Percentiles rank a stretch among this genome's conserved stretches.
Conservation (phyloP, 2,888 invertebrate species). For the Polymixis lichenea region DNA sequence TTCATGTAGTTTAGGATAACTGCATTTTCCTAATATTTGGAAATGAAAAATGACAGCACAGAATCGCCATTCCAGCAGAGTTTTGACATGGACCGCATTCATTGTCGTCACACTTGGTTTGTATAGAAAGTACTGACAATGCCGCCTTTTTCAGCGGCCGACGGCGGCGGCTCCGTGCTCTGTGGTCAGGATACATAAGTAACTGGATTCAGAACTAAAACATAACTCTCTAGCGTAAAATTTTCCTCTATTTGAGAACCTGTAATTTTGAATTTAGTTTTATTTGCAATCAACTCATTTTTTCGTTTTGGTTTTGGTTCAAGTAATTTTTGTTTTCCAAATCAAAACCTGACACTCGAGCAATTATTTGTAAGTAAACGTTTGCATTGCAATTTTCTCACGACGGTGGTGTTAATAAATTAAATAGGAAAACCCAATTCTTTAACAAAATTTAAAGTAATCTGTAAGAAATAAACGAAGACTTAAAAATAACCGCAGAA, state of each 20-base stretch:
- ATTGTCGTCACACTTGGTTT: background rate
- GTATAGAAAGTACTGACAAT: background rate
- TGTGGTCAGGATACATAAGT: background rate
- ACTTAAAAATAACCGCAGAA: background rate
- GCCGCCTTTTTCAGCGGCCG: background rate
- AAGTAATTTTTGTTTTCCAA: background rate
- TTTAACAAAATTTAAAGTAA: background rate
- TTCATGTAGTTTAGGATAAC: background rate
- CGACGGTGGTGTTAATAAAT: background rate
- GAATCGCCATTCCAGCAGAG: too few species aligned
- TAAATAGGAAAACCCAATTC: background rate
- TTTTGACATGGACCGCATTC: background rate
- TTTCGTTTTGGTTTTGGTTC: background rate
- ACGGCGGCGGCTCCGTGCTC: background rate
- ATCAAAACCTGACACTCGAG: background rate
- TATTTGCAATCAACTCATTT: background rate
- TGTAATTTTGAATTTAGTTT: background rate
- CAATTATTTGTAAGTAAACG: background rate
- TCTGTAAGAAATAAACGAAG: background rate
- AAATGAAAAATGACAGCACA: background rate
- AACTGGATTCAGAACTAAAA: background rate
- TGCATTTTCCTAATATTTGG: background rate
- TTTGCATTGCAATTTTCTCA: background rate
- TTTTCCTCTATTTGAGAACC: background rate
- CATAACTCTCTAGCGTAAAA: background rate